These are phyloP conservation scores for Oceanites oceanicus DNA, from an alignment of 2,113 vertebrate genomes.

Conservation along the genomic window DNA sequence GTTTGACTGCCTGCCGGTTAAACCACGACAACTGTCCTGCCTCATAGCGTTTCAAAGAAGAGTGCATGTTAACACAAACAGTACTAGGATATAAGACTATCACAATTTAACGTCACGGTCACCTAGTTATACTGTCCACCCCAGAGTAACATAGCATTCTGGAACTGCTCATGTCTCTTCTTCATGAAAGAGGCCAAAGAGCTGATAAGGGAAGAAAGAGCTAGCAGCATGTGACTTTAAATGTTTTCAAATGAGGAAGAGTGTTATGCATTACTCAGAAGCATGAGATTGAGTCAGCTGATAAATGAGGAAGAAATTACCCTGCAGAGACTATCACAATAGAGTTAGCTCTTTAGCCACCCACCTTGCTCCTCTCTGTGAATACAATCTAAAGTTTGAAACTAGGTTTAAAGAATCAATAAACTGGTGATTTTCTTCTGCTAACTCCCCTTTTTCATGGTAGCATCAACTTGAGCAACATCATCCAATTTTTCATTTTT, in stretches of 20 bases:
- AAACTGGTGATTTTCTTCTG: background rate
- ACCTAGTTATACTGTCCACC: background rate
- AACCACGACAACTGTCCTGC: no score
- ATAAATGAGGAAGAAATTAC: constrained; percentile 33
- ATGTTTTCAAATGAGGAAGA: constrained; percentile 41
- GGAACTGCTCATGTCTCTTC: background rate
- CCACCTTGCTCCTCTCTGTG: background rate
- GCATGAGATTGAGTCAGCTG: constrained; percentile 41
- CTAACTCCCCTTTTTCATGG: background rate
- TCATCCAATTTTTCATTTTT: background rate
- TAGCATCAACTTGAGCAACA: background rate
- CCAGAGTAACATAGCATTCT: background rate
- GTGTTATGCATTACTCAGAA: constrained; percentile 13
- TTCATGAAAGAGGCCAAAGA: background rate
- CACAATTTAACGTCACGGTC: background rate
- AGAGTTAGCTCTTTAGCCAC: background rate
- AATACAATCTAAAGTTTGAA: background rate
- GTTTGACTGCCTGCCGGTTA: no score
- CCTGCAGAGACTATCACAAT: background rate
- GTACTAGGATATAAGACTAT: background rate
- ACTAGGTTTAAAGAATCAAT: background rate
- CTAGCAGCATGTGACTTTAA: constrained; percentile 7
- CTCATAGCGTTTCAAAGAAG: background rate
- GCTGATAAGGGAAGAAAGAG: background rate
- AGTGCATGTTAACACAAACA: background rate